Conservation (phyloP, 2,888 invertebrate species). For the Cerceris rybyensis region DNA sequence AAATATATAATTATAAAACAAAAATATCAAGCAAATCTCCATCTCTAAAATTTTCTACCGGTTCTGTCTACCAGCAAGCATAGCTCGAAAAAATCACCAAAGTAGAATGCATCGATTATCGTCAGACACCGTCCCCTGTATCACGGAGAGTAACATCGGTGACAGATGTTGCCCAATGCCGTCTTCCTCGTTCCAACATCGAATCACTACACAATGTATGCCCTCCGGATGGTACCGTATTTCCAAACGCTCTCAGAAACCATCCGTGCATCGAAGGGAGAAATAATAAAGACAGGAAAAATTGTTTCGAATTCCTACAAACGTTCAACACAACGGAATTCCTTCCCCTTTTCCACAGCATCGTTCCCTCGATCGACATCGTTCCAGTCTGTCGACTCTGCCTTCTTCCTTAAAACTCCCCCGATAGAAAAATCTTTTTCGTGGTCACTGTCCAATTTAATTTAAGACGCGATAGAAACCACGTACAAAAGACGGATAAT, state of each 20-base stretch:
- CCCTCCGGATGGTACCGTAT: conserved; percentile 22
- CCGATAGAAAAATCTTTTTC: background rate
- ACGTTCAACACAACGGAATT: background rate
- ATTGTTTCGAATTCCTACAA: conserved; percentile 24
- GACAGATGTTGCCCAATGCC: conserved; percentile 44
- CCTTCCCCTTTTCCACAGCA: background rate
- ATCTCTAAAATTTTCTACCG: no score
- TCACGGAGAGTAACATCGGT: conserved; percentile 19
- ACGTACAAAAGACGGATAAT: background rate
- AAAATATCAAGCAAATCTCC: no score
- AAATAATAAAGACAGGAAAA: conserved; percentile 21
- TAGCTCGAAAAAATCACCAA: background rate
- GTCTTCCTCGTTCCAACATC: conserved; percentile 41
- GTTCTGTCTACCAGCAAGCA: no score
- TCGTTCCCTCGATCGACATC: background rate
- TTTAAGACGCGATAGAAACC: background rate
- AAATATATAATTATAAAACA: no score
- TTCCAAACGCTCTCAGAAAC: conserved; percentile 12
- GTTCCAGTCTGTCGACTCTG: background rate
- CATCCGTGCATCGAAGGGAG: conserved; percentile 7
- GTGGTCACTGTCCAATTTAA: background rate
- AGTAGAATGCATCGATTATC: conserved; percentile 29
- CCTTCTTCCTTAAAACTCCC: background rate
- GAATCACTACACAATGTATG: conserved; percentile 10
- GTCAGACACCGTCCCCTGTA: conserved; percentile 9